phyloP scores from a whole-genome alignment of 37 sponge, comb jelly and placozoan genomes.

The Oopsacas minuta region DNA sequence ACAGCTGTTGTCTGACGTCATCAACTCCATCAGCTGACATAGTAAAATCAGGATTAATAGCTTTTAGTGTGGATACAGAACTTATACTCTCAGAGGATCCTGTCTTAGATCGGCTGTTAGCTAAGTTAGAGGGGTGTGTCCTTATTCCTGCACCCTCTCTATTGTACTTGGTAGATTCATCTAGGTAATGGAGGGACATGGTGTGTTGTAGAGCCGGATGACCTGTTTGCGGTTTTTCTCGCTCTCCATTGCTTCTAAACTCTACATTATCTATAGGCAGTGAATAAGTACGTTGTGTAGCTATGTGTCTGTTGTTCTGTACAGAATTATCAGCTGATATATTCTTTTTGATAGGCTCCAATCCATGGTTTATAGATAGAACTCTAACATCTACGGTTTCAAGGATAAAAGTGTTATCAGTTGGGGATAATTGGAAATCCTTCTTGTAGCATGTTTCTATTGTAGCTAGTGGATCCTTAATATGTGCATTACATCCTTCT shows the following conservation, averaged over 20 bases:
- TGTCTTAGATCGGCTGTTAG: neutral
- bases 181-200: neutral
- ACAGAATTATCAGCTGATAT: neutral
- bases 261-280: neutral
- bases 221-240: neutral
- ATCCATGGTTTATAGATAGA: neutral
- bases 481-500: neutral
- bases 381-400: neutral
- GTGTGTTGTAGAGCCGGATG: neutral
- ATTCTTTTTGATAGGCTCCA: neutral
- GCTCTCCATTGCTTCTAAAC: neutral
- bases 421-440: neutral
- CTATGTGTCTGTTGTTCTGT: neutral
- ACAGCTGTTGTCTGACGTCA: constrained; percentile 19
- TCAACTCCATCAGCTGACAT: neutral
- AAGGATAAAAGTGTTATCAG: neutral
- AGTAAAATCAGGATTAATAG: neutral
- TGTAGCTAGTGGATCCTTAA: neutral
- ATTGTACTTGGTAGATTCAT: neutral
- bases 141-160: neutral
- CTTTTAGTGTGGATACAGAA: neutral
- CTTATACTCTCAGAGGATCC: neutral
- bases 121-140: neutral
- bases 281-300: neutral
- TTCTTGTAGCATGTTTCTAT: neutral